Evolutionary conservation across 2,888 invertebrate genomes (phyloP).

Genomic region (Hololepta plana): DNA sequence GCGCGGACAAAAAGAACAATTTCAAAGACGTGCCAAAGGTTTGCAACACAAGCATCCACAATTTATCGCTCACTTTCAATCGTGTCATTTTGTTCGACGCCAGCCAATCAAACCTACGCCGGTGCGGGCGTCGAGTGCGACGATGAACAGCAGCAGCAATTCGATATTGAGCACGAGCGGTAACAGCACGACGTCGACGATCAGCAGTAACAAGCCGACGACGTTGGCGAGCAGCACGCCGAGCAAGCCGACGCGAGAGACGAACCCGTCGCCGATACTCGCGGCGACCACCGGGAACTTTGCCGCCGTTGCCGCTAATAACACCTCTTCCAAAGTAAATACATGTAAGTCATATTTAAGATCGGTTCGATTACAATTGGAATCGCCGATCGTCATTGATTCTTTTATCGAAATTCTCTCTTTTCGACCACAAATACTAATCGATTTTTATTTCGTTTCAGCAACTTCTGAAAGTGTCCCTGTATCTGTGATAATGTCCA

Average conservation of each 20-base stretch:
- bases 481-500: slow-evolving; percentile 22
- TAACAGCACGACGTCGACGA: slow-evolving; percentile 25
- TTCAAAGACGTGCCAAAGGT: slow-evolving; percentile 33
- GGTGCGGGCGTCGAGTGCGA: slow-evolving; percentile 42
- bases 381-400: background rate
- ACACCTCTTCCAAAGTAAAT: slow-evolving; percentile 17
- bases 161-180: slow-evolving; percentile 28
- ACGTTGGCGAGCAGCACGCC: slow-evolving; percentile 24
- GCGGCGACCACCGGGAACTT: slow-evolving; percentile 12
- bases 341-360: slow-evolving; percentile 29
- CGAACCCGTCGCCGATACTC: slow-evolving; percentile 28
- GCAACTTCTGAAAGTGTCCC: slow-evolving; percentile 20
- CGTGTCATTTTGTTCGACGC: background rate
- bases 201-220: slow-evolving; percentile 21
- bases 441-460: slow-evolving; percentile 13
- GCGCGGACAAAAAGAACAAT: slow-evolving; percentile 37
- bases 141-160: slow-evolving; percentile 30
- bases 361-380: background rate
- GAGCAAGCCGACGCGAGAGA: slow-evolving; percentile 22
- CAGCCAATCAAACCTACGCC: slow-evolving; percentile 79
- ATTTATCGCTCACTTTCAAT: slow-evolving; percentile 8
- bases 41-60: slow-evolving; percentile 14
- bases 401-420: too few species aligned
- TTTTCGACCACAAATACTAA: too few species aligned
- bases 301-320: slow-evolving; percentile 30